These are phyloP conservation scores for Mesitornis unicolor DNA, from an alignment of 2,113 vertebrate species.

Conservation along the genomic window DNA sequence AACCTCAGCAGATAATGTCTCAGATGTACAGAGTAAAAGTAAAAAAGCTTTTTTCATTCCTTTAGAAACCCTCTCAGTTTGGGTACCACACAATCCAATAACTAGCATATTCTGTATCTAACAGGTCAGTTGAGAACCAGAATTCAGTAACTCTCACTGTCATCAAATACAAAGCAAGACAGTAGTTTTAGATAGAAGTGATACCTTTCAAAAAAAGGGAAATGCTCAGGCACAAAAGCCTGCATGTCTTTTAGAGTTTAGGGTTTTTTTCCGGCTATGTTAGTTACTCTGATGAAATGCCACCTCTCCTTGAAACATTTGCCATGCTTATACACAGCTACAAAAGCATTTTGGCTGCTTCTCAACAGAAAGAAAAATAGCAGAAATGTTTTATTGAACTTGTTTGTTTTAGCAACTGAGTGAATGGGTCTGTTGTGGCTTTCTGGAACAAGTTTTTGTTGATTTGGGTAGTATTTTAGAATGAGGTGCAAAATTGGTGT, in stretches of 20 bases:
- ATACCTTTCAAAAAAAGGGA: not conserved
- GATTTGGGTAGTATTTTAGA: not conserved
- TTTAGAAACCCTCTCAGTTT: not conserved
- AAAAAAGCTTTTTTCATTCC: too few relatives aligned
- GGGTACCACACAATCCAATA: not conserved
- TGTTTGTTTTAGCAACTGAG: not conserved
- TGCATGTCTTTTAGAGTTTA: not conserved
- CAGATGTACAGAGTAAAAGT: not conserved
- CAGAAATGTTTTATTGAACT: not conserved
- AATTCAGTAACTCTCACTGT: not conserved
- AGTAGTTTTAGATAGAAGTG: not conserved
- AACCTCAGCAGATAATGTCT: not conserved
- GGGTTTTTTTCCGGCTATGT: not conserved
- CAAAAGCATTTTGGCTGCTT: not conserved
- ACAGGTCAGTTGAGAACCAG: not conserved
- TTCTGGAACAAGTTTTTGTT: not conserved
- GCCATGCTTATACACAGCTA: not conserved
- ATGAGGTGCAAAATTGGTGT: not conserved
- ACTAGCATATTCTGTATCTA: not conserved
- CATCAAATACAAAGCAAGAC: not conserved
- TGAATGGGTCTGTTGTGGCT: not conserved
- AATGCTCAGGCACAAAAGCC: not conserved
- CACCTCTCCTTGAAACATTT: not conserved
- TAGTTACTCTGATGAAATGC: not conserved
- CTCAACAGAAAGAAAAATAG: not conserved